Percentiles rank a stretch among this genome's conserved stretches.
These are phyloP conservation scores for Apis florea DNA, from an alignment of 1,140 invertebrate species.

Conservation along the genomic window DNA sequence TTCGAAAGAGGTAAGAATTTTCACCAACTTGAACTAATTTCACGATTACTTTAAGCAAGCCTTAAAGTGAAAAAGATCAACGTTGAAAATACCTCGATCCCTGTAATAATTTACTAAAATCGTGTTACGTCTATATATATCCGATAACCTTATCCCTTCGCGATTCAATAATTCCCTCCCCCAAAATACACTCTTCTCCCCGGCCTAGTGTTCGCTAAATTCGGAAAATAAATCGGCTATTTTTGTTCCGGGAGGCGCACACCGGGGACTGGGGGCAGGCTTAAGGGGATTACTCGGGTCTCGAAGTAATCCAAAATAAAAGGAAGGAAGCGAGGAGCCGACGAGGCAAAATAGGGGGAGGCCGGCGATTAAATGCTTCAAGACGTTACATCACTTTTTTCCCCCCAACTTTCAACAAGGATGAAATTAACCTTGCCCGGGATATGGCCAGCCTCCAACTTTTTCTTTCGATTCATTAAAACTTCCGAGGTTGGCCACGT, in stretches of 20 bases:
- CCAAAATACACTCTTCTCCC: not conserved
- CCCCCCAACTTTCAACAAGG: slow-evolving; percentile 43
- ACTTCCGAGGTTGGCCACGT: slow-evolving; percentile 48
- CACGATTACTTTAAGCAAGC: not conserved
- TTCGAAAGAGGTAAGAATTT: not conserved
- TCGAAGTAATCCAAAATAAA: slow-evolving; percentile 30
- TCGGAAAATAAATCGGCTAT: slow-evolving; percentile 17
- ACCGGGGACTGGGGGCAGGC: not conserved
- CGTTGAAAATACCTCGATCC: not conserved
- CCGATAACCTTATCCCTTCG: not conserved
- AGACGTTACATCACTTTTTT: slow-evolving; percentile 48
- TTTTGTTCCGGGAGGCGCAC: not conserved
- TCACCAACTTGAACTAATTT: not conserved
- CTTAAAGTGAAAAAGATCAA: not conserved
- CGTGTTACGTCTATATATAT: no score
- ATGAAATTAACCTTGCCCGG: slow-evolving; percentile 56
- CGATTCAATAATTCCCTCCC: not conserved
- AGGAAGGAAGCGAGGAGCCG: not conserved
- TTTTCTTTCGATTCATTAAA: slow-evolving; percentile 66
- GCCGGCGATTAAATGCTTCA: slow-evolving; percentile 45
- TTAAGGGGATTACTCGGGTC: slow-evolving; percentile 32
- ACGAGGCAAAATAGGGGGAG: slow-evolving; percentile 20
- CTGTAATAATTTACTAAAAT: no score
- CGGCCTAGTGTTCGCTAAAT: not conserved
- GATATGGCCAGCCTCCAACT: slow-evolving; percentile 29